Evolutionary conservation across 2,113 vertebrate genomes (phyloP).

Genomic region (Uropsilus gracilis): DNA sequence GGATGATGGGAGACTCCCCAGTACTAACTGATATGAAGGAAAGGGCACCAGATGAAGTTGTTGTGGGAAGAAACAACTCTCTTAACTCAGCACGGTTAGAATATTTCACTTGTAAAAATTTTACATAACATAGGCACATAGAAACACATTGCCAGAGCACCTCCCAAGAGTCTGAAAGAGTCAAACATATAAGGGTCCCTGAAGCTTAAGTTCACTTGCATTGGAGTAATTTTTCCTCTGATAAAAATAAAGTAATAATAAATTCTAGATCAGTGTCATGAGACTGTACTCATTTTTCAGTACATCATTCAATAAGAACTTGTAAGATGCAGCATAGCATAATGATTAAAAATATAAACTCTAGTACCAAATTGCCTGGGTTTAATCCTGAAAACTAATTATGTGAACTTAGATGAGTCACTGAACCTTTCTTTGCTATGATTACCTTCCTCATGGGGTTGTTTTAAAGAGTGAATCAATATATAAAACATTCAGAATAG

Average conservation of each 20-base stretch:
- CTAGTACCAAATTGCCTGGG: neutral
- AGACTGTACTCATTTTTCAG: neutral
- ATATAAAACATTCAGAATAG: neutral
- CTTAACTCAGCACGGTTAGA: neutral
- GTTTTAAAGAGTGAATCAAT: neutral
- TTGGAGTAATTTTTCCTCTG: neutral
- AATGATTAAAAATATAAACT: neutral
- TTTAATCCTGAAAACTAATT: neutral
- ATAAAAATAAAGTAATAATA: neutral
- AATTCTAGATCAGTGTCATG: neutral
- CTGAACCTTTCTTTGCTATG: neutral
- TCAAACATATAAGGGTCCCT: neutral
- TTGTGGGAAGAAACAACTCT: neutral
- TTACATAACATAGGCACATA: neutral
- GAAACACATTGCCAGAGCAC: neutral
- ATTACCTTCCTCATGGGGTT: neutral
- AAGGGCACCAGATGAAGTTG: neutral
- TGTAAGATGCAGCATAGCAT: neutral
- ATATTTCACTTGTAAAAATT: neutral
- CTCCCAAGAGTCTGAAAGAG: neutral
- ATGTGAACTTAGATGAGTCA: neutral
- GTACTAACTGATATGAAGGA: neutral
- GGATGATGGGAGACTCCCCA: neutral
- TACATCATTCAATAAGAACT: neutral
- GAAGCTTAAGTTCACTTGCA: neutral